phyloP scores from a whole-genome alignment of 2,888 invertebrate species.

The Philonicus albiceps region DNA sequence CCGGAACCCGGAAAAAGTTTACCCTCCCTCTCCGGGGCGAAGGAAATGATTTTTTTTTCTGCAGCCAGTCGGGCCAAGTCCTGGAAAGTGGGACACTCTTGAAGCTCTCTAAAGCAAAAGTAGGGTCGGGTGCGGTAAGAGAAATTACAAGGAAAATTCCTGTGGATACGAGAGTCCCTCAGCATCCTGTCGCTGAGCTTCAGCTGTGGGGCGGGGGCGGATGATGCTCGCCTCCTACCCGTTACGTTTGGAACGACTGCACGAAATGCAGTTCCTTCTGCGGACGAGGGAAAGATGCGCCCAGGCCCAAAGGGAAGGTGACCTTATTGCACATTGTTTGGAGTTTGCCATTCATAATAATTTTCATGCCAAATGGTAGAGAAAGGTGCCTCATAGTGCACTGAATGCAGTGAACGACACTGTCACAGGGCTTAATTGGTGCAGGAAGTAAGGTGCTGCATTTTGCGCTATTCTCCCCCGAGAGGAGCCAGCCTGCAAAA shows the following conservation, averaged over 20 bases:
- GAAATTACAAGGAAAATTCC: constrained; percentile 1
- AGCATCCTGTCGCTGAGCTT: background rate
- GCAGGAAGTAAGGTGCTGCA: constrained; percentile 30
- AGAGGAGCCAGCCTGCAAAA: background rate
- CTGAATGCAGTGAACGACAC: constrained; percentile 15
- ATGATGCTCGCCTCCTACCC: background rate
- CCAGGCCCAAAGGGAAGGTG: background rate
- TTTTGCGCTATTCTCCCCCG: background rate
- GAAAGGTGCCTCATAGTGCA: background rate
- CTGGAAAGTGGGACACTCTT: constrained; percentile 13
- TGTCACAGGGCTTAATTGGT: constrained; percentile 22
- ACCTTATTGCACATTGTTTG: constrained; percentile 31
- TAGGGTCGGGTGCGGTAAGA: background rate
- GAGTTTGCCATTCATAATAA: constrained; percentile 7
- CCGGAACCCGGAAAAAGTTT: background rate
- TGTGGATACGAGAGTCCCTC: background rate
- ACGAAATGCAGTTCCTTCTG: background rate
- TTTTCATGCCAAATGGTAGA: constrained; percentile 1
- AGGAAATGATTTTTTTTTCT: constrained; percentile 8
- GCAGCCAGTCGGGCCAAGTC: background rate
- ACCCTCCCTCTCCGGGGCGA: background rate
- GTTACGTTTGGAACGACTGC: too few relatives aligned
- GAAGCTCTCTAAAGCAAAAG: background rate
- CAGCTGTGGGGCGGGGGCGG: background rate
- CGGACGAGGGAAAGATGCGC: background rate